These are phyloP conservation scores for human (Homo sapiens) DNA, from an alignment of 2,113 vertebrate species.

Conservation along the genomic window DNA sequence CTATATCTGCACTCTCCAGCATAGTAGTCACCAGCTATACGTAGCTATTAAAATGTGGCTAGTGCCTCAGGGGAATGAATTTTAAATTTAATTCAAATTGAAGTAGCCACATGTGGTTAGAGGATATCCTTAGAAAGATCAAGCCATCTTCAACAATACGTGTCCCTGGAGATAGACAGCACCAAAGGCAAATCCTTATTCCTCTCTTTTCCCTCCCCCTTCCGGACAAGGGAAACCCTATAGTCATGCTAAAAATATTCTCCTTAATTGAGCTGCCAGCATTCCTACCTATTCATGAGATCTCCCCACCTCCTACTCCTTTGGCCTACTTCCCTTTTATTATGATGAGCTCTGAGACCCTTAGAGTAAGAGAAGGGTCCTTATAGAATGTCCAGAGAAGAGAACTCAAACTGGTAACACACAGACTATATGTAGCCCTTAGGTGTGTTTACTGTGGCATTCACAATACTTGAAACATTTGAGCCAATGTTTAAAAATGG, in stretches of 20 bases:
- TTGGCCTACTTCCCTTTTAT: background rate
- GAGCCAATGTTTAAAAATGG: slow-evolving; percentile 8
- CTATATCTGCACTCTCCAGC: background rate
- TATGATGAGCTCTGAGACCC: background rate
- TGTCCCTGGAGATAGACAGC: background rate
- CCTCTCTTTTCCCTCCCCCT: background rate
- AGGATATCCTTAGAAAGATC: background rate
- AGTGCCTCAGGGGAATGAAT: background rate
- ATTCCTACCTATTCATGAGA: background rate
- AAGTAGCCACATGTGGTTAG: background rate
- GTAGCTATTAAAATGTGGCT: background rate
- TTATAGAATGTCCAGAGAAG: background rate
- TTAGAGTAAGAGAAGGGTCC: background rate
- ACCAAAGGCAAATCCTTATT: background rate
- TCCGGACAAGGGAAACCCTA: background rate
- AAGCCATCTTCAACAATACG: background rate
- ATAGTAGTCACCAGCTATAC: background rate
- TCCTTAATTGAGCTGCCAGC: background rate
- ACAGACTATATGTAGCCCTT: background rate
- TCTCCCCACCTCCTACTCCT: background rate
- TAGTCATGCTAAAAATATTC: background rate
- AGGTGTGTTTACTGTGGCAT: background rate
- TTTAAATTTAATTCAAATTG: background rate
- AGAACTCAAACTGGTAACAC: background rate
- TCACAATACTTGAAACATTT: background rate